These are phyloP conservation scores for Cottus gobio DNA, from an alignment of 2,113 vertebrate species.

Conservation along the genomic window DNA sequence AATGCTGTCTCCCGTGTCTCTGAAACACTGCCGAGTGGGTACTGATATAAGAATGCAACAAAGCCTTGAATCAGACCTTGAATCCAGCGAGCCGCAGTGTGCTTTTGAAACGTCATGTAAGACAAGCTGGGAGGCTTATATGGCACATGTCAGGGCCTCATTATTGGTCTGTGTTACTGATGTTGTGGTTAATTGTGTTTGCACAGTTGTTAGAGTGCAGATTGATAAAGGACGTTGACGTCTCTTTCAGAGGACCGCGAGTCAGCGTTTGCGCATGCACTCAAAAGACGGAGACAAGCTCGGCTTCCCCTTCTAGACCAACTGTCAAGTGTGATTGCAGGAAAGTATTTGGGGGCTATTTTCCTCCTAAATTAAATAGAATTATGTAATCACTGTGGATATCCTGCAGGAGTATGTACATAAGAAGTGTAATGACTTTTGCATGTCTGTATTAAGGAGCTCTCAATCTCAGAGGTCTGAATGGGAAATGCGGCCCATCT, in stretches of 20 bases:
- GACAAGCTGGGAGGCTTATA: constrained; percentile 29
- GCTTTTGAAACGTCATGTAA: constrained; percentile 36
- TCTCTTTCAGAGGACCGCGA: constrained; percentile 31
- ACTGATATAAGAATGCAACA: neutral
- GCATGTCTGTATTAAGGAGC: constrained; percentile 68
- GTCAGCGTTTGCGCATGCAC: neutral
- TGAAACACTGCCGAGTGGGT: neutral
- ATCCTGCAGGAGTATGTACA: constrained; percentile 57
- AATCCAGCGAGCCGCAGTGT: neutral
- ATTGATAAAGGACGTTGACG: constrained; percentile 56
- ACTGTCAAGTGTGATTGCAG: constrained; percentile 68
- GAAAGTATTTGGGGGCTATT: constrained; percentile 56
- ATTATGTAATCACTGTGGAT: constrained; percentile 68
- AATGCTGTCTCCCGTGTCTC: neutral
- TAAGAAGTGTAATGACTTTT: constrained; percentile 71
- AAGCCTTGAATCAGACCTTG: neutral
- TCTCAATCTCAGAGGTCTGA: constrained; percentile 54
- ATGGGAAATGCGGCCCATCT: constrained; percentile 66
- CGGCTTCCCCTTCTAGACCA: constrained; percentile 43
- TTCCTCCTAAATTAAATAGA: constrained; percentile 65
- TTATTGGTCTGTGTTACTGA: constrained; percentile 47
- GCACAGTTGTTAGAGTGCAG: constrained; percentile 58
- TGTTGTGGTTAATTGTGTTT: constrained; percentile 61
- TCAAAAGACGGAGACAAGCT: constrained; percentile 36
- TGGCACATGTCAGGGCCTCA: constrained; percentile 46